These are phyloP conservation scores for Harlomillsia oculata DNA, from an alignment of 1,140 invertebrate genomes.

Conservation along the genomic window DNA sequence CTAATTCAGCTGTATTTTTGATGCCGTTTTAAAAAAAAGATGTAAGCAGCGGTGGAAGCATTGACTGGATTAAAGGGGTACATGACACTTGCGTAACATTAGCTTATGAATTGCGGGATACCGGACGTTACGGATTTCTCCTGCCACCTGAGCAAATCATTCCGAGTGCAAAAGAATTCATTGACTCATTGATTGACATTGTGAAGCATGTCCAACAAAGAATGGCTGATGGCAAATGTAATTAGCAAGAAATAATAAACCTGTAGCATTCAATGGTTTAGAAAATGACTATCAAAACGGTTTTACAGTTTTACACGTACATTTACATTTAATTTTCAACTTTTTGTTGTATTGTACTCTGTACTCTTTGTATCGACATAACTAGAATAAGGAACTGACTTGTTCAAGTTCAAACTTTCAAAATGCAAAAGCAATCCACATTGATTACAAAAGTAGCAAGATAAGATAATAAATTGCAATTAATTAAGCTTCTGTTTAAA, in stretches of 20 bases:
- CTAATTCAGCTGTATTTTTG: not conserved
- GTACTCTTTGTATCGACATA: too few relatives aligned
- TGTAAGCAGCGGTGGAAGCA: conserved; percentile 13
- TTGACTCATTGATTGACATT: conserved; percentile 17
- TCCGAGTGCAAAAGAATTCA: conserved; percentile 19
- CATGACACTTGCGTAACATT: conserved; percentile 5
- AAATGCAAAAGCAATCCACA: not conserved
- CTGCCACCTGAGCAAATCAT: conserved; percentile 19
- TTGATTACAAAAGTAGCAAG: not conserved
- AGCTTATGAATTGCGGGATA: conserved; percentile 11
- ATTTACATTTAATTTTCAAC: too few relatives aligned
- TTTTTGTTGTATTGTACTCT: too few relatives aligned
- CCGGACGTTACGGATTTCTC: conserved; percentile 14
- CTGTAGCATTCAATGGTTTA: too few relatives aligned
- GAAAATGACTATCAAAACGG: too few relatives aligned
- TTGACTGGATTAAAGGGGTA: conserved; percentile 17
- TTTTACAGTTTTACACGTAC: too few relatives aligned
- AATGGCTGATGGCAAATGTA: too few relatives aligned
- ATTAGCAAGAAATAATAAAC: too few relatives aligned
- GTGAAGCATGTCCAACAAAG: conserved; percentile 8
- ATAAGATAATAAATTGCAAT: not conserved
- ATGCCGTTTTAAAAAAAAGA: not conserved
- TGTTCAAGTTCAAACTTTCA: not conserved
- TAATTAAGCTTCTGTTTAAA: not conserved
- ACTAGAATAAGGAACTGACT: too few relatives aligned